Evolutionary conservation across 1,140 invertebrate genomes (phyloP).

Genomic region (Habropoda laboriosa): DNA sequence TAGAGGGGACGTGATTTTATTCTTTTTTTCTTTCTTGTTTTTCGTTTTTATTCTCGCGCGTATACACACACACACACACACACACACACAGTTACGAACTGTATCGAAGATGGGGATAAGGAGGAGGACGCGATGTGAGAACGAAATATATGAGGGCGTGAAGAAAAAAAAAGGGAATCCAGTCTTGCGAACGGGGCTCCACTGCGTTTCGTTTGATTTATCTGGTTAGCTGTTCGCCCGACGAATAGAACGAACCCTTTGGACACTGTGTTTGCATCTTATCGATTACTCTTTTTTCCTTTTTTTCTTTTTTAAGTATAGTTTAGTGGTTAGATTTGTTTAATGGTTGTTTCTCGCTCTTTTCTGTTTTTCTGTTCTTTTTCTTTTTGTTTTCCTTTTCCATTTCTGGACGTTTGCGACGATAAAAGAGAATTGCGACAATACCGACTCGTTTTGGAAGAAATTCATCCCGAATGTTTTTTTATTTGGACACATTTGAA

Average conservation of each 20-base stretch:
- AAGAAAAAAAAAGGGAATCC: background rate
- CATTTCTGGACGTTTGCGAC: conserved; percentile 59
- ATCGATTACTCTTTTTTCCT: conserved; percentile 34
- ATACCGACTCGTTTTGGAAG: conserved; percentile 66
- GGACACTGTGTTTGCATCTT: conserved; percentile 41
- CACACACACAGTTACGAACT: background rate
- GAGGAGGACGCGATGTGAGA: background rate
- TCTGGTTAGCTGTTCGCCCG: conserved; percentile 28
- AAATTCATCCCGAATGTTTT: conserved; percentile 49
- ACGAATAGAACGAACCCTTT: conserved; percentile 30
- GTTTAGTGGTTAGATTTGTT: conserved; percentile 61
- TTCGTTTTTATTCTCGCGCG: conserved; percentile 11
- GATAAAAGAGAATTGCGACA: conserved; percentile 67
- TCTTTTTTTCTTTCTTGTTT: too few species aligned
- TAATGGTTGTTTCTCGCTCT: conserved; percentile 53
- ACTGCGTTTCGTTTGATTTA: conserved; percentile 47
- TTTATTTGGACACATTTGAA: conserved; percentile 54
- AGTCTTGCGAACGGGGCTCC: conserved; percentile 27
- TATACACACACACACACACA: background rate
- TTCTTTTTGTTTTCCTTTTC: conserved; percentile 2
- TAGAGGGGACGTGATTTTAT: background rate
- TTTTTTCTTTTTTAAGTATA: conserved; percentile 53
- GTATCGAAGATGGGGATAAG: too few species aligned
- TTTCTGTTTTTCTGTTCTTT: background rate
- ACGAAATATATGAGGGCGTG: background rate